Conservation (phyloP, 2,113 vertebrate species). For the Thamnaconus septentrionalis region DNA sequence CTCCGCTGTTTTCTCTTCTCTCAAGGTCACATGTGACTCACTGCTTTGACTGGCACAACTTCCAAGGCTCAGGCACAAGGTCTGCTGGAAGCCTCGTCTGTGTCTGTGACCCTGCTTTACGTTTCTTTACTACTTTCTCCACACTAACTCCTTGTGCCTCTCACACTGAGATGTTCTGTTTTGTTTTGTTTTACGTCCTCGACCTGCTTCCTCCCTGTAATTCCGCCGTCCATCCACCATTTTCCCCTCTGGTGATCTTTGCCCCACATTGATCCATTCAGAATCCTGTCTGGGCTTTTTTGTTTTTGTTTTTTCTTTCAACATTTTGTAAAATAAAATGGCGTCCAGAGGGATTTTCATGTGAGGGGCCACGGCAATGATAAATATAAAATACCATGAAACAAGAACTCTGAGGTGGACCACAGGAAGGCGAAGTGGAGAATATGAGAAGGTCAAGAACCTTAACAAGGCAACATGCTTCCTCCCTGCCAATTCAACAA, state of each 20-base stretch:
- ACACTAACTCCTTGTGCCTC: not conserved
- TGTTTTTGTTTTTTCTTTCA: constrained; percentile 3
- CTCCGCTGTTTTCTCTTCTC: constrained; percentile 66
- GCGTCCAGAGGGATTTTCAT: constrained; percentile 61
- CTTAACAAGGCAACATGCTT: constrained; percentile 53
- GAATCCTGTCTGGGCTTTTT: constrained; percentile 41
- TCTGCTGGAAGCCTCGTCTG: constrained; percentile 30
- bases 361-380: constrained; percentile 43
- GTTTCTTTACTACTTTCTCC: constrained; percentile 8
- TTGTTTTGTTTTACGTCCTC: not conserved
- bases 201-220: not conserved
- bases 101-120: constrained; percentile 19
- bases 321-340: constrained; percentile 59
- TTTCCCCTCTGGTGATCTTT: constrained; percentile 16
- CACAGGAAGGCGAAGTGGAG: constrained; percentile 51
- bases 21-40: constrained; percentile 68
- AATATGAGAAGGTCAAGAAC: constrained; percentile 71
- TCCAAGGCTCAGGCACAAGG: constrained; percentile 36
- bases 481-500: constrained; percentile 51
- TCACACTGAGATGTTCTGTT: constrained; percentile 4
- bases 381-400: constrained; percentile 57
- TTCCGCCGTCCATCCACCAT: not conserved
- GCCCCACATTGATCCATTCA: constrained; percentile 40
- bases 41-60: constrained; percentile 66
- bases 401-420: constrained; percentile 64